Conservation (phyloP, 2,113 vertebrate species). For the Himantopus leucocephalus region DNA sequence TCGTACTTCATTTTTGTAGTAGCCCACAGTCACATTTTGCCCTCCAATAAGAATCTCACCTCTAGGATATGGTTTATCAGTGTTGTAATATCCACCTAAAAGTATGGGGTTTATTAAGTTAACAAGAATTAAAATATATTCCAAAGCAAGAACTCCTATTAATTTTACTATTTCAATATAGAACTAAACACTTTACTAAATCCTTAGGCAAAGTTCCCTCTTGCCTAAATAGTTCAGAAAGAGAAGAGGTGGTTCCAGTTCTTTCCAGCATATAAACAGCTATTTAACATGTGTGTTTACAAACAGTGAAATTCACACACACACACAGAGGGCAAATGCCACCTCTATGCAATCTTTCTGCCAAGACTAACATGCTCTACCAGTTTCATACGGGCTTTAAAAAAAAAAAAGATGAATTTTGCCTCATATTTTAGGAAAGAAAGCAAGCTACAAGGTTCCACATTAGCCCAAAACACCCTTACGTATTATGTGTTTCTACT, state of each 20-base stretch:
- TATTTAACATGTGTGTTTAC: neutral
- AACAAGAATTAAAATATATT: neutral
- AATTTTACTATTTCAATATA: neutral
- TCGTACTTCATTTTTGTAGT: slow-evolving; percentile 87
- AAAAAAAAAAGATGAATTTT: neutral
- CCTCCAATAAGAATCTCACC: slow-evolving; percentile 95
- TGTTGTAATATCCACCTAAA: slow-evolving; percentile 88
- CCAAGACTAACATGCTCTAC: neutral
- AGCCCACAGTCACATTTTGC: slow-evolving; percentile 92
- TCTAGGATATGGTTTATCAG: slow-evolving; percentile 87
- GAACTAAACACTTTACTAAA: neutral
- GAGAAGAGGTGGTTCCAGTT: neutral
- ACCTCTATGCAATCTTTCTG: neutral
- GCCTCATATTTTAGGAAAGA: neutral
- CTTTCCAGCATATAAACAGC: neutral
- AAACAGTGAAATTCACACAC: neutral
- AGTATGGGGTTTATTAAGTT: neutral
- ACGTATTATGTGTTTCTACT: neutral
- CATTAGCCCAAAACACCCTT: neutral
- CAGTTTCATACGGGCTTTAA: neutral
- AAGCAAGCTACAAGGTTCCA: neutral
- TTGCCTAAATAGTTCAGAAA: neutral
- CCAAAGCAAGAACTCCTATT: neutral
- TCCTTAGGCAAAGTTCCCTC: neutral
- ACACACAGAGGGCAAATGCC: neutral